Evolutionary conservation across 2,797 vertebrate species (phyloP), one percentile per base, ranked within the genome.

Genomic region (Amazona finschi): DNA sequence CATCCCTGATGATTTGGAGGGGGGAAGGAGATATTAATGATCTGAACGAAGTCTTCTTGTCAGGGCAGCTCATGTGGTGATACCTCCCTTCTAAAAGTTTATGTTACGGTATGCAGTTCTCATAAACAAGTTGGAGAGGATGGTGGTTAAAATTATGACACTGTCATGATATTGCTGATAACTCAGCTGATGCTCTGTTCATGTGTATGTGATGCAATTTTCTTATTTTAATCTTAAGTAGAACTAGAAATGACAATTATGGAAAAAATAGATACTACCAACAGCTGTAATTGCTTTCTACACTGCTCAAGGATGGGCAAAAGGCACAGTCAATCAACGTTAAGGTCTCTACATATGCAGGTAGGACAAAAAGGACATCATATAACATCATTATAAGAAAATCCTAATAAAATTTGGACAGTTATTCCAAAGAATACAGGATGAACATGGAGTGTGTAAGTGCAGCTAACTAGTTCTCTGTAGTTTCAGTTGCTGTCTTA

Each of bases 201-300:
- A 33, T 95, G 89, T 52, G 79, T 96, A 96, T 8, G 5, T 97
- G 97, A 93, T 94, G 95, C 94, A 97, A 97, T 98, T 98, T 98
- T 98, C 97, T 98, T 98, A 98, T 98, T 98, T 98, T 98, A 97
- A 97, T 98, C 96, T 97, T 98, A 98, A 98, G 94, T 95, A 97
- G 97, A 97, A 95, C 94, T 73, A 96, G 95, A 98, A 97, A 97
- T 97, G 97, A 97, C 98, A 98, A 98, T 98, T 98, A 98, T 93
- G 96, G 98, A 98, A 96, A 98, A 98, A 98, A 98, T 97, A 97
- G 96, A 97, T 97, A 96, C 95, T 96, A 96, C 97, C 97, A 97
- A 94, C 97, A 96, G 97, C 97, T 97, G 97, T 98, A 98, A 98
- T 98, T 98, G 97, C 98, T 96, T 96, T 93, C 95, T 78, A 57